Conservation (phyloP, 1,140 invertebrate genomes). For the Lepidurus apus region DNA sequence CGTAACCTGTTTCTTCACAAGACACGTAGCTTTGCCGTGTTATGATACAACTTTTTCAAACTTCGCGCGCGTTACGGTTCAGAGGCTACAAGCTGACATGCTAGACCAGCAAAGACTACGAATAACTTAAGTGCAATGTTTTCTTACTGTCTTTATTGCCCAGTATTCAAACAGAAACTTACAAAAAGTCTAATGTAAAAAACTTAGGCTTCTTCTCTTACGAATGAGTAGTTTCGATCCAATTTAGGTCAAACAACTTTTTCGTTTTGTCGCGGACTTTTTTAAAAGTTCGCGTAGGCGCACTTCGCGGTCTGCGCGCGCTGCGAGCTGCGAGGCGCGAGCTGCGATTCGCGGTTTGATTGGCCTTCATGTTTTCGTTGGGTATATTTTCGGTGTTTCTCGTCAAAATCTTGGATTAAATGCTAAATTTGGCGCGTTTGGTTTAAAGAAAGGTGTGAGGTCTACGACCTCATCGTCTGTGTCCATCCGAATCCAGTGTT, state of each 20-base stretch:
- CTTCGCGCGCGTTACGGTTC: not conserved
- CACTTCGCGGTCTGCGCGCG: no score
- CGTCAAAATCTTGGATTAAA: not conserved
- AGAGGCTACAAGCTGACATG: not conserved
- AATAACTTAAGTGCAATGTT: no score
- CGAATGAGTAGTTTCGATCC: no score
- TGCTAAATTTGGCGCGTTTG: not conserved
- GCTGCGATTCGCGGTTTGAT: not conserved
- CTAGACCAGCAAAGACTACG: not conserved
- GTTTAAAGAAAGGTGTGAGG: not conserved
- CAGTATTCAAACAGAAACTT: no score
- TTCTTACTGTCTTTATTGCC: no score
- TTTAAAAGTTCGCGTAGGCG: not conserved
- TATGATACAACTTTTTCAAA: not conserved
- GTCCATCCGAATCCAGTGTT: not conserved
- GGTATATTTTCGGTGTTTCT: not conserved
- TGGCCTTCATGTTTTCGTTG: constrained; percentile 15
- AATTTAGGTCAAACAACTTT: no score
- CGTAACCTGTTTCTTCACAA: not conserved
- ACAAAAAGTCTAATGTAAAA: no score
- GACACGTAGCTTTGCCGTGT: not conserved
- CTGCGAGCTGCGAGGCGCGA: no score
- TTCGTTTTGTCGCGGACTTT: not conserved
- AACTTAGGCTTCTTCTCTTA: no score
- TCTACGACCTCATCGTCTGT: not conserved